Evolutionary conservation across 1,140 invertebrate species (phyloP).

Genomic region (Magallana angulata): DNA sequence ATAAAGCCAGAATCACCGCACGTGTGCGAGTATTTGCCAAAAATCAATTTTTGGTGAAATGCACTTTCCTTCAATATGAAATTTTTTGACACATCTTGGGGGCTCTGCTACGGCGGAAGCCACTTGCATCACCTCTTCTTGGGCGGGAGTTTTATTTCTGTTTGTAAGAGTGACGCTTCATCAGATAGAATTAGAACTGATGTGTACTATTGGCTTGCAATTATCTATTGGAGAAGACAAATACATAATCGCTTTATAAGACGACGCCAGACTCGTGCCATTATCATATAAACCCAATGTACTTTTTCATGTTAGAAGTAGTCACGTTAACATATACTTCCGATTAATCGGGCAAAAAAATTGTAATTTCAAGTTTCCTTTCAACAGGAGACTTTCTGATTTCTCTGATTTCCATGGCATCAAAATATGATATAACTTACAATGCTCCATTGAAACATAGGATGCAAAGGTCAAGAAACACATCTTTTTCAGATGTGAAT

Average conservation of each 20-base stretch:
- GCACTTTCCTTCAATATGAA: slow-evolving; percentile 11
- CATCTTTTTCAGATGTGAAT: no score
- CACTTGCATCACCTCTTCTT: slow-evolving; percentile 5
- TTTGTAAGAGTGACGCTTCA: slow-evolving; percentile 10
- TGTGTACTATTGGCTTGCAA: background rate
- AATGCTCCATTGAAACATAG: no score
- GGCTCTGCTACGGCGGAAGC: background rate
- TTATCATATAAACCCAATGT: slow-evolving; percentile 15
- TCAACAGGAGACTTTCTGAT: background rate
- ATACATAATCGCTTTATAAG: slow-evolving; percentile 10
- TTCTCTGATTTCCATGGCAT: no score
- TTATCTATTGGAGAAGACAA: slow-evolving; percentile 33
- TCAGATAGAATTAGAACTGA: slow-evolving; percentile 31
- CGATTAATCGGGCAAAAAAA: background rate
- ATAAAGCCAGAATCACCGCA: slow-evolving; percentile 14
- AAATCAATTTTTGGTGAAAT: slow-evolving; percentile 28
- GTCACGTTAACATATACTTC: slow-evolving; percentile 4
- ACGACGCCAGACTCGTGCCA: slow-evolving; percentile 18
- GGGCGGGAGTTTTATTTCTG: slow-evolving; percentile 17
- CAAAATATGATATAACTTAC: no score
- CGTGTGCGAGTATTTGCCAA: slow-evolving; percentile 24
- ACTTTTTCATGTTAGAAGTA: slow-evolving; percentile 4
- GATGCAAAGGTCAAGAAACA: no score
- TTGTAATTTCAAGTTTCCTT: background rate
- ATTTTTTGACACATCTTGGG: slow-evolving; percentile 22